Conservation (phyloP, 1,140 invertebrate species). For the Drosophila bocqueti region DNA sequence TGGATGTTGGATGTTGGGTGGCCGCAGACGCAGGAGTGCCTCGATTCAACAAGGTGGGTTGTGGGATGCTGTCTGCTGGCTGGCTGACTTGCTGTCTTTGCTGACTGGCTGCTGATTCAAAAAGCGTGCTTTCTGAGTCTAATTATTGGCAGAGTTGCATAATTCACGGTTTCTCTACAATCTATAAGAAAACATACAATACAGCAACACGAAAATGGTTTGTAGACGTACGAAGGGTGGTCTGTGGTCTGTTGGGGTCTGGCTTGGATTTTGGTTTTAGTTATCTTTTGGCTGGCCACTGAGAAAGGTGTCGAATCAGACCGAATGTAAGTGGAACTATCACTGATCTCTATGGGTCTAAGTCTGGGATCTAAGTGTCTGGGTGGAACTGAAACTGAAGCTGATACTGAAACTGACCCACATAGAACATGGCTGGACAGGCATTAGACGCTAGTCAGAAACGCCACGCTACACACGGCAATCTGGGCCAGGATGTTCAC, state of each 20-base stretch:
- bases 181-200: conserved; percentile 83
- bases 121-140: conserved; percentile 73
- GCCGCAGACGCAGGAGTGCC: conserved; percentile 28
- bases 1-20: conserved; percentile 20
- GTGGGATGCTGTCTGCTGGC: conserved; percentile 42
- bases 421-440: conserved; percentile 51
- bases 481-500: conserved; percentile 81
- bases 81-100: conserved; percentile 3
- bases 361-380: background rate
- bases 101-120: conserved; percentile 50
- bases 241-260: conserved; percentile 18
- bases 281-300: conserved; percentile 15
- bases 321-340: conserved; percentile 26
- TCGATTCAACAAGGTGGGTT: conserved; percentile 67
- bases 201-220: conserved; percentile 78
- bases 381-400: conserved; percentile 30
- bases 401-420: conserved; percentile 56
- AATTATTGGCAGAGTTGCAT: conserved; percentile 83
- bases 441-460: conserved; percentile 77
- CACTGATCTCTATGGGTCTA: conserved; percentile 14
- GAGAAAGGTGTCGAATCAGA: conserved; percentile 17
- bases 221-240: conserved; percentile 57
- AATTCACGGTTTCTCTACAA: conserved; percentile 82
- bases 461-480: conserved; percentile 79
- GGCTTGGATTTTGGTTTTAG: conserved; percentile 14